These are phyloP conservation scores for Xanthia icteritia DNA, from an alignment of 2,888 invertebrate genomes.

Conservation along the genomic window DNA sequence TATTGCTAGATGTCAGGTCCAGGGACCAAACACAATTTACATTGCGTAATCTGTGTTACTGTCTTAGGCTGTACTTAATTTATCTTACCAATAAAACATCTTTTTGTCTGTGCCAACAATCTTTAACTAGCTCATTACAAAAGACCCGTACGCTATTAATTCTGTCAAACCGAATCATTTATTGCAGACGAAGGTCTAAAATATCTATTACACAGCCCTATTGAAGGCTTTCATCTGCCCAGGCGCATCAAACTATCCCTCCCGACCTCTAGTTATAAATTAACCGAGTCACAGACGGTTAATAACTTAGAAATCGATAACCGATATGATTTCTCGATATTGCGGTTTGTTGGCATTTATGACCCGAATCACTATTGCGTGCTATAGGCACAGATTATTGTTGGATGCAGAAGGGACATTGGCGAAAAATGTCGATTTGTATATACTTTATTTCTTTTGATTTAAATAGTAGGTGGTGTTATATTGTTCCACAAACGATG, in stretches of 20 bases:
- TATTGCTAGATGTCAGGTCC: no score
- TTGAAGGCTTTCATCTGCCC: constrained; percentile 35
- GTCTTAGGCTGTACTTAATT: not conserved
- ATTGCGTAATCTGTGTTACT: no score
- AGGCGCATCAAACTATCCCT: constrained; percentile 51
- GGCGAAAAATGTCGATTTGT: not conserved
- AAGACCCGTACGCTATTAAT: not conserved
- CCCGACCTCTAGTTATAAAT: constrained; percentile 59
- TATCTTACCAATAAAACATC: not conserved
- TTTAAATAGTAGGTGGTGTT: not conserved
- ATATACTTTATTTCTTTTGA: not conserved
- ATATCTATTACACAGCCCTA: constrained; percentile 39
- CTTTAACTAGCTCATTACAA: not conserved
- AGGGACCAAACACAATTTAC: no score
- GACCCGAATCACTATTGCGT: constrained; percentile 71
- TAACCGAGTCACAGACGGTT: constrained; percentile 62
- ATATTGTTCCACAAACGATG: not conserved
- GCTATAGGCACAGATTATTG: constrained; percentile 30
- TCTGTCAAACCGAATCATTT: not conserved
- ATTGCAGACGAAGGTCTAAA: not conserved
- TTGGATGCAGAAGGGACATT: constrained; percentile 5
- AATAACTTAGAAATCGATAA: constrained; percentile 80
- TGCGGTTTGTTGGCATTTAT: constrained; percentile 73
- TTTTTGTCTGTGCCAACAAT: not conserved
- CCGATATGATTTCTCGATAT: constrained; percentile 74